Conservation (phyloP, 2,797 vertebrate genomes). For the Streptopelia turtur region DNA sequence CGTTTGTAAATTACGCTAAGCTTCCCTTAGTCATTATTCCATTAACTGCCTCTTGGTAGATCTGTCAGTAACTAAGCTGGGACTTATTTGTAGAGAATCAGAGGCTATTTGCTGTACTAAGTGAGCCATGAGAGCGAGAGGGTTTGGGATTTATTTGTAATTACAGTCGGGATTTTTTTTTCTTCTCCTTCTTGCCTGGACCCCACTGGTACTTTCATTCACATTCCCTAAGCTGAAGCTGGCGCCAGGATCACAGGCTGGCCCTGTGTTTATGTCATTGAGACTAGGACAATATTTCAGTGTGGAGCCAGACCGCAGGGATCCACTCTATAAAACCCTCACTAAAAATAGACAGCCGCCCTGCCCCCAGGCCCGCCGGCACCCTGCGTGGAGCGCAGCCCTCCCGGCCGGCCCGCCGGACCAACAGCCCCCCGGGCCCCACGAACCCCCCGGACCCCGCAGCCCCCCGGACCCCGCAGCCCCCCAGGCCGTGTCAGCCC, state of each 20-base stretch:
- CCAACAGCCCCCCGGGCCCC: too few species aligned
- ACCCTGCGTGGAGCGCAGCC: constrained; percentile 56
- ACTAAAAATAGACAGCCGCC: constrained; percentile 82
- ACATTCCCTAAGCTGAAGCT: constrained; percentile 82
- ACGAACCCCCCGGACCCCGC: too few species aligned
- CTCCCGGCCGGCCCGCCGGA: background rate
- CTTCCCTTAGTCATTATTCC: constrained; percentile 68
- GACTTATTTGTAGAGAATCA: constrained; percentile 71
- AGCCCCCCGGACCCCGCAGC: background rate
- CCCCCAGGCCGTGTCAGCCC: background rate
- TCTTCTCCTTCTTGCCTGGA: constrained; percentile 67
- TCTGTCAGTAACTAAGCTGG: constrained; percentile 72
- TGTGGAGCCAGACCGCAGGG: constrained; percentile 87
- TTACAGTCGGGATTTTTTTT: constrained; percentile 71
- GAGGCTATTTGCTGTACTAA: constrained; percentile 72
- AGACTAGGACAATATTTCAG: constrained; percentile 87
- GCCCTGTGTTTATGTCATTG: constrained; percentile 87
- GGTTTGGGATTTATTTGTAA: constrained; percentile 77
- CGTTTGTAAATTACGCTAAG: constrained; percentile 57
- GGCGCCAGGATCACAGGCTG: constrained; percentile 85
- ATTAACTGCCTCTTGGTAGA: constrained; percentile 74
- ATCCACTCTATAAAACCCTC: constrained; percentile 87
- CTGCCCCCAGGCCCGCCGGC: constrained; percentile 75
- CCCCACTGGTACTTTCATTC: constrained; percentile 78
- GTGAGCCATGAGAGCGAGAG: constrained; percentile 67